phyloP scores from a whole-genome alignment of 1,140 invertebrate species.

The Drosophila ohnishii region DNA sequence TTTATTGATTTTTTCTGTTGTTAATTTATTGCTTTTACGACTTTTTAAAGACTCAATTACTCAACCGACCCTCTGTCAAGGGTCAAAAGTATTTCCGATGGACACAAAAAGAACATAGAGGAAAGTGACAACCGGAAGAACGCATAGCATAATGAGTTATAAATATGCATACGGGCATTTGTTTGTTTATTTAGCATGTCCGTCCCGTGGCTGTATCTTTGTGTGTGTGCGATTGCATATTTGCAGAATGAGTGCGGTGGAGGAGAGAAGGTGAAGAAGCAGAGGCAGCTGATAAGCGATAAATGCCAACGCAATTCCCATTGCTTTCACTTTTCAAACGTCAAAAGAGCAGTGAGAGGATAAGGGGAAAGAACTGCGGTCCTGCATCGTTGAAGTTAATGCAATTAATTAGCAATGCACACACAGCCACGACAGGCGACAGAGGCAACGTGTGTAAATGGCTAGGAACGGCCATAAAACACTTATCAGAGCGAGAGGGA shows the following conservation, averaged over 20 bases:
- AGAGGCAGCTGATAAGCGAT: conserved; percentile 29
- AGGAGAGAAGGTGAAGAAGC: neutral
- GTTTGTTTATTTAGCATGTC: conserved; percentile 21
- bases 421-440: conserved; percentile 17
- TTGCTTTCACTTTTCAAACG: conserved; percentile 38
- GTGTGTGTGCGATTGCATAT: conserved; percentile 7
- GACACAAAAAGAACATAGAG: conserved; percentile 1
- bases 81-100: conserved; percentile 21
- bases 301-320: conserved; percentile 18
- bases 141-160: conserved; percentile 64
- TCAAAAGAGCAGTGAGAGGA: neutral
- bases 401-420: conserved; percentile 40
- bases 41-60: conserved; percentile 1
- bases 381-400: conserved; percentile 34
- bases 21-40: neutral
- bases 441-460: conserved; percentile 59
- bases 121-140: conserved; percentile 48
- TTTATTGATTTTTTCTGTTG: neutral
- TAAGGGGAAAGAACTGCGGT: neutral
- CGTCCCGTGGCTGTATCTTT: neutral
- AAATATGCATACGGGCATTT: conserved; percentile 28
- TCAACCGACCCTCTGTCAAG: conserved; percentile 8
- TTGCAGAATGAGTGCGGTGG: neutral
- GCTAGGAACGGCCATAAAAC: conserved; percentile 61
- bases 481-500: conserved; percentile 40